Conservation (phyloP, 2,113 vertebrate genomes). For the Morone saxatilis region DNA sequence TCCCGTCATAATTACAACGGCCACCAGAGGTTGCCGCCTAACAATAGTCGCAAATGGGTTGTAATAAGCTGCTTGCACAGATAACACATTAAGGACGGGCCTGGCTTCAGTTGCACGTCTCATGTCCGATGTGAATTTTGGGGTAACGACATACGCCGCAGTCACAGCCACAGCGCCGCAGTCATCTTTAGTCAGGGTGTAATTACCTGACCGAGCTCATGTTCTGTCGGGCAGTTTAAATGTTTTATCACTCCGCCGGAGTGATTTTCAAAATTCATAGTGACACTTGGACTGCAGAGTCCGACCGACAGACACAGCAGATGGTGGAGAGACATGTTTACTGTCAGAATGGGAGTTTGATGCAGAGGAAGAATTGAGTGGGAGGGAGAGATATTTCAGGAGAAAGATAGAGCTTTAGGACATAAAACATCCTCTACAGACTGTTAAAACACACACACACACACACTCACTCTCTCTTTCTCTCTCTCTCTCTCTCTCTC, state of each 20-base stretch:
- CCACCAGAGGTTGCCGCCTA: too few species aligned
- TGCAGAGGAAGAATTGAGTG: constrained; percentile 3
- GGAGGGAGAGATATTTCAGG: constrained; percentile 43
- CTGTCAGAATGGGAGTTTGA: constrained; percentile 44
- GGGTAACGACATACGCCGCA: not conserved
- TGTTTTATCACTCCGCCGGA: constrained; percentile 11
- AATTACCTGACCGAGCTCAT: not conserved
- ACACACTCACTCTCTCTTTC: constrained; percentile 15
- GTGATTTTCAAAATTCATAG: constrained; percentile 1
- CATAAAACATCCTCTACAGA: constrained; percentile 54
- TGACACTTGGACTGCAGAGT: constrained; percentile 28
- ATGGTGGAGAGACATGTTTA: constrained; percentile 52
- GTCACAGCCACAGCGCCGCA: not conserved
- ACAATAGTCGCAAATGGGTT: too few species aligned
- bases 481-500: constrained; percentile 1
- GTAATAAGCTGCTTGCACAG: too few species aligned
- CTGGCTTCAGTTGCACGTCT: not conserved
- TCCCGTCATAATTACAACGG: too few species aligned
- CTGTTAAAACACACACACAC: constrained; percentile 20
- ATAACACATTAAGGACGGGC: too few species aligned
- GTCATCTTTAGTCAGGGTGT: not conserved
- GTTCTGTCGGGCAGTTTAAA: not conserved
- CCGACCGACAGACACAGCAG: constrained; percentile 38
- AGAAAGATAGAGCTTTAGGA: constrained; percentile 50
- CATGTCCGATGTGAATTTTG: not conserved